Conservation (phyloP, 2,797 vertebrate genomes). For the Gymnoscopelus microlampas region DNA sequence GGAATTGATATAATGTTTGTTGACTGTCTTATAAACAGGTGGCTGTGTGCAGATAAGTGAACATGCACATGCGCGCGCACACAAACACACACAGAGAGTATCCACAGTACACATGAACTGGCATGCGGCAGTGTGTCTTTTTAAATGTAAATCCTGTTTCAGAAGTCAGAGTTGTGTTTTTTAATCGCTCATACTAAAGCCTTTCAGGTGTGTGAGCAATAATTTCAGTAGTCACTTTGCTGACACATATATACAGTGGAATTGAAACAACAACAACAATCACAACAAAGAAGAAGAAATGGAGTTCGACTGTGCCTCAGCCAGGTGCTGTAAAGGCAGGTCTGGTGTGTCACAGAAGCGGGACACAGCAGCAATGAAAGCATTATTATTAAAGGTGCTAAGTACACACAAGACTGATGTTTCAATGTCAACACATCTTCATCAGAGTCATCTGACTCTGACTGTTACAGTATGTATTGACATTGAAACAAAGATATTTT, state of each 20-base stretch:
- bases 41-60: slow-evolving; percentile 71
- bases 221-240: slow-evolving; percentile 61
- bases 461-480: too few species aligned
- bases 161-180: slow-evolving; percentile 62
- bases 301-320: too few species aligned
- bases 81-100: not conserved
- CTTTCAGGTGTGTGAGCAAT: slow-evolving; percentile 64
- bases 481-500: too few species aligned
- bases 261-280: slow-evolving; percentile 25
- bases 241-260: slow-evolving; percentile 23
- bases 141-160: slow-evolving; percentile 51
- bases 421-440: too few species aligned
- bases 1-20: slow-evolving; percentile 77
- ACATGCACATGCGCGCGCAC: slow-evolving; percentile 27
- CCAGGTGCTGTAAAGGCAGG: too few species aligned
- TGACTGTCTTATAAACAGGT: slow-evolving; percentile 79
- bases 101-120: not conserved
- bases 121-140: not conserved
- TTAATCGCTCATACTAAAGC: slow-evolving; percentile 69
- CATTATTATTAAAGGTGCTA: too few species aligned
- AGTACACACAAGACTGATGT: too few species aligned
- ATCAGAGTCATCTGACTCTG: too few species aligned
- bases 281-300: not conserved
- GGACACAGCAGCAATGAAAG: too few species aligned
- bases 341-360: too few species aligned